Evolutionary conservation across 2,888 invertebrate genomes (phyloP).

Genomic region (Drosophila pegasa): DNA sequence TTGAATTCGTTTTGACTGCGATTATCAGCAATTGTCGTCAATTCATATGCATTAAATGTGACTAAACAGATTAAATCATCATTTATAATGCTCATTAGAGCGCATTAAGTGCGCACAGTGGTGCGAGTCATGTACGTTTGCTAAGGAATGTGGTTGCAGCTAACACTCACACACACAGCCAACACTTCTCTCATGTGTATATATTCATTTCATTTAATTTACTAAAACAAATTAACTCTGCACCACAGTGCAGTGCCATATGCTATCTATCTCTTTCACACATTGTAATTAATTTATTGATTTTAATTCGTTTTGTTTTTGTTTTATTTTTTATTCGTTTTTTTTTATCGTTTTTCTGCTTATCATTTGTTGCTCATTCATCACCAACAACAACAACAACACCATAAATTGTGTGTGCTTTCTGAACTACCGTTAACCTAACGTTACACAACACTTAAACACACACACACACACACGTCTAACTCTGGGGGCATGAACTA

Average conservation of each 20-base stretch:
- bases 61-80: slow-evolving; percentile 52
- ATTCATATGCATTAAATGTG: slow-evolving; percentile 48
- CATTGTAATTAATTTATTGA: slow-evolving; percentile 60
- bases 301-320: slow-evolving; percentile 48
- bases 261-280: slow-evolving; percentile 8
- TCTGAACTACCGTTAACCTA: slow-evolving; percentile 75
- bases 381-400: slow-evolving; percentile 51
- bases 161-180: neutral
- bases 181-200: neutral
- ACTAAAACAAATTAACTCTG: slow-evolving; percentile 12
- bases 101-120: slow-evolving; percentile 34
- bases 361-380: slow-evolving; percentile 62
- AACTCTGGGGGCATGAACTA: slow-evolving; percentile 48
- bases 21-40: slow-evolving; percentile 48
- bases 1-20: slow-evolving; percentile 47
- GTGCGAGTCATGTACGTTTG: slow-evolving; percentile 13
- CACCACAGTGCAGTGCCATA: slow-evolving; percentile 40
- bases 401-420: slow-evolving; percentile 62
- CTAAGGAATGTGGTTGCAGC: neutral
- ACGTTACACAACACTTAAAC: slow-evolving; percentile 50
- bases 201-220: neutral
- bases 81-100: slow-evolving; percentile 32
- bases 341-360: slow-evolving; percentile 48
- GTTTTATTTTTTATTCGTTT: slow-evolving; percentile 44
- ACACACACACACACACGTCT: slow-evolving; percentile 40